These are phyloP conservation scores for Adelges cooleyi DNA, from an alignment of 1,140 invertebrate species.

Conservation along the genomic window DNA sequence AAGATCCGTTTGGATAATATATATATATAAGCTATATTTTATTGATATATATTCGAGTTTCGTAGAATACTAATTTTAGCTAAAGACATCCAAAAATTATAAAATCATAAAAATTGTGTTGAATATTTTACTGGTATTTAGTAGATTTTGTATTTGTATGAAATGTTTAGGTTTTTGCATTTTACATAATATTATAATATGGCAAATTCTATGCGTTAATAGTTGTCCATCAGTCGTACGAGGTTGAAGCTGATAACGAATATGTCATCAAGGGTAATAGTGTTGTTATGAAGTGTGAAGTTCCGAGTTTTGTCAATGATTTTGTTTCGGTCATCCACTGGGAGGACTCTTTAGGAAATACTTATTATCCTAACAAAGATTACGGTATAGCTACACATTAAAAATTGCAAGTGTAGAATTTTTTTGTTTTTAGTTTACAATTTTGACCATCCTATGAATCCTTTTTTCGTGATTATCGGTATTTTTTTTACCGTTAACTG, in stretches of 20 bases:
- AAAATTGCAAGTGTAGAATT: background rate
- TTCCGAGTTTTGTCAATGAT: slow-evolving; percentile 75
- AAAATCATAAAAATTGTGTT: no score
- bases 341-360: slow-evolving; percentile 43
- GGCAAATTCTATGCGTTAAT: no score
- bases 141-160: no score
- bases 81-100: no score
- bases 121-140: background rate
- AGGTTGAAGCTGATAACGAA: slow-evolving; percentile 70
- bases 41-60: no score
- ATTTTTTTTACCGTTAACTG: no score
- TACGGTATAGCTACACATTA: slow-evolving; percentile 10
- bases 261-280: slow-evolving; percentile 76
- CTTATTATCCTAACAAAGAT: background rate
- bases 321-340: slow-evolving; percentile 73
- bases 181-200: no score
- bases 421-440: background rate
- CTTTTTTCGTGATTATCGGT: no score
- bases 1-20: no score
- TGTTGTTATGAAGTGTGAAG: slow-evolving; percentile 75
- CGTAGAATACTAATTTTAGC: no score
- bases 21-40: no score
- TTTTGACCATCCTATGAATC: background rate
- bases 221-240: slow-evolving; percentile 71
- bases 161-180: no score